Evolutionary conservation across 1,140 invertebrate species (phyloP).

Genomic region (Cepaea nemoralis): DNA sequence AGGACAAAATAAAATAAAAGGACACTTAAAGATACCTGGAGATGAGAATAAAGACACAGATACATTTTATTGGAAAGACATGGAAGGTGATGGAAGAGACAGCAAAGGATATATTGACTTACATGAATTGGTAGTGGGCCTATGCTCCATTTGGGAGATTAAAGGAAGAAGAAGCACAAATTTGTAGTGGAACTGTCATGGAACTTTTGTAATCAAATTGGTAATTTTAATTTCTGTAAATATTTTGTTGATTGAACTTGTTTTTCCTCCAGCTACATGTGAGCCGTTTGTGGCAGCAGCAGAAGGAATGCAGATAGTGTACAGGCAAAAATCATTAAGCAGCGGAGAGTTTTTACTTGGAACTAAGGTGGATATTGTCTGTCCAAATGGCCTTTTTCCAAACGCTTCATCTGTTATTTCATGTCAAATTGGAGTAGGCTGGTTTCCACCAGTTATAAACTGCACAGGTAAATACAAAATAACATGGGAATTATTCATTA

Average conservation of each 20-base stretch:
- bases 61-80: too few relatives aligned
- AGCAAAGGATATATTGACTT: too few relatives aligned
- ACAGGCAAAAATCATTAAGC: neutral
- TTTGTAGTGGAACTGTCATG: too few relatives aligned
- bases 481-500: neutral
- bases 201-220: too few relatives aligned
- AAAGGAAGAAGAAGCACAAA: too few relatives aligned
- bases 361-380: conserved; percentile 1
- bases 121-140: too few relatives aligned
- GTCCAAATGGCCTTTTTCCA: neutral
- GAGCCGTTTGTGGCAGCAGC: neutral
- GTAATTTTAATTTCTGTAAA: too few relatives aligned
- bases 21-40: too few relatives aligned
- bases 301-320: neutral
- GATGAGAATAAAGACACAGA: too few relatives aligned
- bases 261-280: conserved; percentile 5
- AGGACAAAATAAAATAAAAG: too few relatives aligned
- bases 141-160: too few relatives aligned
- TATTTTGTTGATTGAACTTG: neutral
- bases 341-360: neutral
- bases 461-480: conserved; percentile 12
- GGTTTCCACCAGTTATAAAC: neutral
- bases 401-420: neutral
- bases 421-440: neutral
- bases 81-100: too few relatives aligned